Evolutionary conservation across 2,113 vertebrate species (phyloP), one percentile per base, ranked within the genome.

Genomic region (Neotoma lepida): DNA sequence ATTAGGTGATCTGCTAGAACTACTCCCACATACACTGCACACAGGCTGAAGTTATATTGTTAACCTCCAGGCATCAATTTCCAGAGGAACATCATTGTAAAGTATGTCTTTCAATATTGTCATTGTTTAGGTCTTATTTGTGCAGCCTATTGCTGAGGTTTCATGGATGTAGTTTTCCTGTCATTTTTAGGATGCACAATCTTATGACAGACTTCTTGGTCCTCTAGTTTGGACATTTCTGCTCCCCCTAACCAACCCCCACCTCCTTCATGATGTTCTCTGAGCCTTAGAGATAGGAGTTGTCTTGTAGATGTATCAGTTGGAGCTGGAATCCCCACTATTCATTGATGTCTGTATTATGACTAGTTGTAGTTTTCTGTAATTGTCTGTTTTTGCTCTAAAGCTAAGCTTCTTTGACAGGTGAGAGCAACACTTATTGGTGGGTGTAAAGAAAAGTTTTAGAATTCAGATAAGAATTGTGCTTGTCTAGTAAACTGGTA

Each of bases 211-310:
- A 33, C 9, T 33, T 13, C 12, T 66, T 66, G 12, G 28, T 66
- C 26, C 10, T 33, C 28, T 33, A 66, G 28, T 66, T 33, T 13
- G 3, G 13, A 66, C 1, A 66, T 66, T 66, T 66, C 63, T 66
- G 22, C 8, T 5, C 22, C 12, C 63, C 28, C 4, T 4, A 2
- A 3, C 12, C 2, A n/a, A n/a, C 30, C 4, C 5, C 13, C 6
- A 14, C 66, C 30, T 33, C 64, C 13, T 66, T 33, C 5, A 6
- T 66, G 14, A 17, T n/a, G 66, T 35, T 68, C 66, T 68, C 33
- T 33, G 33, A 35, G 66, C 14, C 33, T 35, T n/a, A 68, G 14
- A n/a, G 17, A n/a, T 13, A 68, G 63, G 3, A 66, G 33, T 68
- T 68, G 14, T 17, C 33, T 30, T 68, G 33, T 68, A 68, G 30